Base-by-base conservation (phyloP, 2,797 vertebrate genomes). In the Trachurus trachurus region DNA sequence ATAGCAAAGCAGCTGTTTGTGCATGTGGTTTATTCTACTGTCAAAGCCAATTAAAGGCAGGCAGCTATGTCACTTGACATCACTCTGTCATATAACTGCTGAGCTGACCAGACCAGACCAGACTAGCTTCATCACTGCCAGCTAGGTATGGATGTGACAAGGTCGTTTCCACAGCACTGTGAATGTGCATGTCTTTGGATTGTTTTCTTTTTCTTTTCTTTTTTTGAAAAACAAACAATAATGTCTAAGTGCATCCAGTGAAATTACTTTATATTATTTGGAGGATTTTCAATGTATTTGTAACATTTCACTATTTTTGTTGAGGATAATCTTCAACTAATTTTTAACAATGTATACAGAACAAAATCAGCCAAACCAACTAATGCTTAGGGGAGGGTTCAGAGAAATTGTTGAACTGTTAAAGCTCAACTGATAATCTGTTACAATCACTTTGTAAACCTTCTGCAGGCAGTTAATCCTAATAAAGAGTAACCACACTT, bases 51-150 rank as follows among this genome's bases (percentile, higher is more conserved):
- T 45, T 60, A 71, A 58, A 37, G 74, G 19, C 53, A 37, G 61
- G 40, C 56, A 39, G 69, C 52, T 62, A 1, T 83, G 66, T 80
- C 80, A 69, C 84, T 84, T 81, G 80, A 86, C 78, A 78, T 85
- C 66, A 76, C 47, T 73, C 68, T 62, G 65, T 87, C 76, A 49
- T 75, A 74, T 76, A 85, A 77, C 62, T 66, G 78, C 83, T 92
- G 82, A 88, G 67, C 60, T 68, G 71, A 62, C 56, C 63, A 54
- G 73, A 74, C 44, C 37, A 66, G 57, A 26, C 26, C 26, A 3
- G 57, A 26, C 26, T 3, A 3, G 26, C 26, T 69, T 85, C 71
- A 47, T 83, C 73, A 70, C 61, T 66, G 67, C 49, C 71, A 56
- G 74, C 22, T 29, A 6, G 50, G 53, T 74, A 39, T 73, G 54